Conservation (phyloP, 2,113 vertebrate species). For the Tychaedon coryphoeus region DNA sequence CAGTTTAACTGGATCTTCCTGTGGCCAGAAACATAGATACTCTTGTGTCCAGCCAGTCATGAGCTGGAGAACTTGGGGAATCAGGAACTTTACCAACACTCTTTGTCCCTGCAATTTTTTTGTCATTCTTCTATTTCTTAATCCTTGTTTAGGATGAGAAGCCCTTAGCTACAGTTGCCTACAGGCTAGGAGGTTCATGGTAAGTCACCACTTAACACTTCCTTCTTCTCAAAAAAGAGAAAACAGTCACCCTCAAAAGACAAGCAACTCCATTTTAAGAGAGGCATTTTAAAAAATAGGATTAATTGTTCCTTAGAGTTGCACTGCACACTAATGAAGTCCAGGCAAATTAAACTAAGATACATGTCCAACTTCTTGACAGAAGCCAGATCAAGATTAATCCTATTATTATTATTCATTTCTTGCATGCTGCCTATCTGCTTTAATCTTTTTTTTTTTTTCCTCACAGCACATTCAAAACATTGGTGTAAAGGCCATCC, state of each 20-base stretch:
- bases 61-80: background rate
- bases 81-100: background rate
- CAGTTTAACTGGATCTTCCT: background rate
- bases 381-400: background rate
- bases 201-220: background rate
- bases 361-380: background rate
- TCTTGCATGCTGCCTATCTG: background rate
- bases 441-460: background rate
- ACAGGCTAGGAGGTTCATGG: background rate
- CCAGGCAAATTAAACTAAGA: background rate
- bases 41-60: background rate
- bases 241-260: background rate
- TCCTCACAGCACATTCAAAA: background rate
- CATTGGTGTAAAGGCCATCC: background rate
- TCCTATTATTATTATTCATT: background rate
- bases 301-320: background rate
- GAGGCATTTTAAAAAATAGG: background rate
- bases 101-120: background rate
- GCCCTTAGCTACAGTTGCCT: background rate
- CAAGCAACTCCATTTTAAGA: background rate
- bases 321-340: background rate
- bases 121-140: background rate
- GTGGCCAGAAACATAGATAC: background rate
- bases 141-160: background rate
- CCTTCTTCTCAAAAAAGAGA: background rate